Evolutionary conservation across 2,797 vertebrate genomes (phyloP), one percentile per base, ranked within the genome.

Genomic region (Galaxias olidus): DNA sequence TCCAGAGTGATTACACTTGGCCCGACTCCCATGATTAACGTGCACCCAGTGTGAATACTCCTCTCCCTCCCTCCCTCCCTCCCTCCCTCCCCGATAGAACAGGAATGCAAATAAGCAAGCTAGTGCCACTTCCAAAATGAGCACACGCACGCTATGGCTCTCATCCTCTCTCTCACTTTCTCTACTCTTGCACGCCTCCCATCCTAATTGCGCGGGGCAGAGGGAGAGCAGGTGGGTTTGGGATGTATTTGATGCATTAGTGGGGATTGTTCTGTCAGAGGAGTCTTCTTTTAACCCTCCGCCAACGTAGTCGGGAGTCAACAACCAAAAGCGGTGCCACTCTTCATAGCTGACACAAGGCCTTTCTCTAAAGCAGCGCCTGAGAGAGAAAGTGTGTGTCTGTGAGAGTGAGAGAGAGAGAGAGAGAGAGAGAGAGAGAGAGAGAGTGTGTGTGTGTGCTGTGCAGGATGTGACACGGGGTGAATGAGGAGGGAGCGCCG

Each of bases 381-480:
- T 4, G 44, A 20, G 51, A 55, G 54, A 41, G 54, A 53, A 67
- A 64, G 54, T 53, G 49, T 58, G 42, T 56, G 45, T 47, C 3
- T 47, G 45, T 47, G 8, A 4, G 45, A 4, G 45, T 47, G 45
- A 4, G 45, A 30, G 30, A 30, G 30, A 30, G 30, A 30, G 6
- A 30, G 30, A 30, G 30, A 6, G 30, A 30, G 30, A 6, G 30
- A 30, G 30, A 6, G 30, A 30, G 30, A 30, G 30, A 30, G 3
- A 6, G 30, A 30, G 30, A 4, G 45, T 47, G 45, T 47, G 45
- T 47, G 45, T 47, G 45, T 47, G 45, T 47, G 12, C 0, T n/a
- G 30, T 17, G 61, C 70, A 84, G 82, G 84, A 88, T 86, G 79
- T 63, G 67, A 72, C 67, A 50, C 42, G 50, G 60, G 62, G 63